phyloP scores from a whole-genome alignment of 2,888 invertebrate genomes.

The Sericinus montela region DNA sequence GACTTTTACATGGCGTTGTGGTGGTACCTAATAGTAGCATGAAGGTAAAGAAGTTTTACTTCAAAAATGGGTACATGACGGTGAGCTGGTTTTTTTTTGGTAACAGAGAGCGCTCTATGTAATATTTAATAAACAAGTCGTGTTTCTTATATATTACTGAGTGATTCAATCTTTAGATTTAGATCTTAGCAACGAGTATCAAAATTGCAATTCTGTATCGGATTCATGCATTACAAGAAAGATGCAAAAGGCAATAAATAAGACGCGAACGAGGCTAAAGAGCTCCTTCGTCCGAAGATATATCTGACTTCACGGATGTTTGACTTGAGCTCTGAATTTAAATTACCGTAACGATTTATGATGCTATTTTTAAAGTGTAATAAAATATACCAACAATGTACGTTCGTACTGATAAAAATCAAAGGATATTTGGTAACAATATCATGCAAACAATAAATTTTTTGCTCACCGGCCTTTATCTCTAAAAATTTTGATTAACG shows the following conservation, averaged over 20 bases:
- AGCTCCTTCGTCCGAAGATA: slow-evolving; percentile 4
- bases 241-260: slow-evolving; percentile 1
- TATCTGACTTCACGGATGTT: slow-evolving; percentile 4
- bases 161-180: no score
- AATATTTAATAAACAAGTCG: no score
- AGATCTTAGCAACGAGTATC: background rate
- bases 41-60: no score
- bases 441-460: no score
- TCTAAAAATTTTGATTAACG: no score
- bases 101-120: no score
- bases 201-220: background rate
- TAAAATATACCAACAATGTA: background rate
- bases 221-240: background rate
- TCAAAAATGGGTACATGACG: no score
- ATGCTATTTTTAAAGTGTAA: background rate
- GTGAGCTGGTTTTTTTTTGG: no score
- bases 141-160: no score
- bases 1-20: no score
- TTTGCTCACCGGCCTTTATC: no score
- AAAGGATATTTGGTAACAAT: background rate
- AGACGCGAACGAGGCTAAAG: background rate
- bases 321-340: slow-evolving; percentile 5
- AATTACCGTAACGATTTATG: slow-evolving; percentile 6
- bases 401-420: background rate
- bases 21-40: no score